Percentiles rank a stretch among this genome's conserved stretches.
Evolutionary conservation across 2,888 invertebrate species (phyloP).

Genomic region (Hypercompe scribonia): DNA sequence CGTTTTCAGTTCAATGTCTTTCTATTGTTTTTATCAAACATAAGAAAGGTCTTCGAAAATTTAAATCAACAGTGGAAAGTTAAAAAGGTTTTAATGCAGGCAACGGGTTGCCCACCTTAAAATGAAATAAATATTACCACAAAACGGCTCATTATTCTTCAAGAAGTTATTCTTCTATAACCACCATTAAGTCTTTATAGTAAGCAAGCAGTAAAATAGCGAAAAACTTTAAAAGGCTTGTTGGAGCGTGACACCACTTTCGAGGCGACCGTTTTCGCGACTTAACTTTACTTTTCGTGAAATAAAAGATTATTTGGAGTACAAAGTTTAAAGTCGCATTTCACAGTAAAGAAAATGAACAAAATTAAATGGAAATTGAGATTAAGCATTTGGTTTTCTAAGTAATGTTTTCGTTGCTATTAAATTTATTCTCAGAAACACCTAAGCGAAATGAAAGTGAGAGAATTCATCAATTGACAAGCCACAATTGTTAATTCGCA

Average conservation of each 20-base stretch:
- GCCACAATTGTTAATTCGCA: too few species aligned
- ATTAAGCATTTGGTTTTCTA: background rate
- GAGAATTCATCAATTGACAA: too few species aligned
- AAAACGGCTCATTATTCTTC: slow-evolving; percentile 14
- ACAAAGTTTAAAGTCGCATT: slow-evolving; percentile 13
- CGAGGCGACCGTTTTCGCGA: background rate
- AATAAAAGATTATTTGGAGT: slow-evolving; percentile 13
- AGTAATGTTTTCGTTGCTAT: background rate
- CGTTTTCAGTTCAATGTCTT: too few species aligned
- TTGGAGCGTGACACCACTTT: slow-evolving; percentile 15
- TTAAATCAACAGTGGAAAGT: background rate
- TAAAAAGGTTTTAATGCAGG: background rate
- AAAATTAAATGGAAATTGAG: background rate
- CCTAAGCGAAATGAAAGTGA: background rate
- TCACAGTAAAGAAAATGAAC: slow-evolving; percentile 1
- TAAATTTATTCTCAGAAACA: background rate
- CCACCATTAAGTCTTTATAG: slow-evolving; percentile 10
- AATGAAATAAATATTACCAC: slow-evolving; percentile 9
- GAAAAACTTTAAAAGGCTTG: slow-evolving; percentile 15
- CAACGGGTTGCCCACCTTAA: background rate
- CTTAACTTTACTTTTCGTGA: slow-evolving; percentile 1
- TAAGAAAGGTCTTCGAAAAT: too few species aligned
- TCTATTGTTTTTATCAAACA: too few species aligned
- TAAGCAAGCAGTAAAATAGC: slow-evolving; percentile 18
- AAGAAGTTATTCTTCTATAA: background rate